Percentiles rank a stretch among this genome's conserved stretches.
Evolutionary conservation across 2,113 vertebrate genomes (phyloP).

Genomic region (Semnopithecus entellus): DNA sequence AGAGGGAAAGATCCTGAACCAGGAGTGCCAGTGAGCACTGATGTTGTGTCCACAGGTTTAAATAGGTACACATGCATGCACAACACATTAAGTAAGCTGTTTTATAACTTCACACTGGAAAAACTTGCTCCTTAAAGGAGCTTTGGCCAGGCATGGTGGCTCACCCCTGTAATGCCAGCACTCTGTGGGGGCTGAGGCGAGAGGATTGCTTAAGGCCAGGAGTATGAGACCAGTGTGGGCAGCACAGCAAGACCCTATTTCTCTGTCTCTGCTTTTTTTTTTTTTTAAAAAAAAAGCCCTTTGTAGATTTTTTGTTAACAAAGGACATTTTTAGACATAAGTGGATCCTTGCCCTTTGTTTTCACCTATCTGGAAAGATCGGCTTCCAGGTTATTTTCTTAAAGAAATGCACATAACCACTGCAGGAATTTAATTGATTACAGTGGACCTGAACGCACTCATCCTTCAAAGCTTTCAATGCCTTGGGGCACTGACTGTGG

Average conservation of each 20-base stretch:
- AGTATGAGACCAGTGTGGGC: neutral
- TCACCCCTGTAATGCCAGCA: neutral
- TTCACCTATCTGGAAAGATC: neutral
- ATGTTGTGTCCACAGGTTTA: neutral
- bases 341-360: neutral
- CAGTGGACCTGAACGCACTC: neutral
- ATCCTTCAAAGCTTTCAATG: neutral
- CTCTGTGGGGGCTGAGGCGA: neutral
- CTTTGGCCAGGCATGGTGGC: neutral
- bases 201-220: neutral
- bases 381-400: neutral
- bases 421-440: neutral
- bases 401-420: neutral
- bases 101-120: neutral
- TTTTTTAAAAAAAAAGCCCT: no score
- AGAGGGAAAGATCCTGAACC: neutral
- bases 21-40: neutral
- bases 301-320: neutral
- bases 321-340: neutral
- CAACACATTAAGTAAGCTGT: neutral
- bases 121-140: neutral
- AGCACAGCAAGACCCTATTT: neutral
- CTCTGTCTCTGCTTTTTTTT: no score
- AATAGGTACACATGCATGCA: neutral
- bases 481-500: neutral